Evolutionary conservation across 2,888 invertebrate species (phyloP).

Genomic region (Acronicta aceris): DNA sequence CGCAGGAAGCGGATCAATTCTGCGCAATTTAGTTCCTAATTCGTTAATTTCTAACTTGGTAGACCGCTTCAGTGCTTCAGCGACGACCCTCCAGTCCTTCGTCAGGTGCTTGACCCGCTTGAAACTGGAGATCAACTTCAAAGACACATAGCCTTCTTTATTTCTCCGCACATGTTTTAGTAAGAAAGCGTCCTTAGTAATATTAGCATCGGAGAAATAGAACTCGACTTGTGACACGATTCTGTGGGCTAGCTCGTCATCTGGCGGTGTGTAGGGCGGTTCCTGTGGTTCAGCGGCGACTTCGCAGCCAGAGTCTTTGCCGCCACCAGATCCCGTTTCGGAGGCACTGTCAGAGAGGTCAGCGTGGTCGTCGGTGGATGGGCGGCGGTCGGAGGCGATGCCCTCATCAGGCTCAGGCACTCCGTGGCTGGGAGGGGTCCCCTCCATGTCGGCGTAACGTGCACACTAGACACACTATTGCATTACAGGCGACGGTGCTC

Average conservation of each 20-base stretch:
- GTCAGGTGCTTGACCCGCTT: constrained; percentile 98
- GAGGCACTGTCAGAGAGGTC: constrained; percentile 92
- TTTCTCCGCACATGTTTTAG: constrained; percentile 98
- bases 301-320: constrained; percentile 92
- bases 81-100: constrained; percentile 98
- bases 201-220: constrained; percentile 98
- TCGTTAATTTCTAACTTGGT: constrained; percentile 96
- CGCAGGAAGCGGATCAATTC: constrained; percentile 95
- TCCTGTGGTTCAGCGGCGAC: constrained; percentile 89
- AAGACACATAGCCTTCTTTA: constrained; percentile 98
- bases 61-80: constrained; percentile 94
- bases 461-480: constrained; percentile 71
- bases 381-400: constrained; percentile 84
- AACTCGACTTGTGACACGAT: constrained; percentile 97
- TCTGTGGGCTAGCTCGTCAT: constrained; percentile 93
- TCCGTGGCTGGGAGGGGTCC: constrained; percentile 75
- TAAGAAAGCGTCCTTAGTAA: constrained; percentile 98
- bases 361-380: constrained; percentile 90
- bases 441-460: constrained; percentile 80
- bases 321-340: constrained; percentile 90
- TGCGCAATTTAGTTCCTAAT: constrained; percentile 95
- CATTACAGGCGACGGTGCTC: constrained; percentile 81
- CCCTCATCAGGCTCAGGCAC: constrained; percentile 83
- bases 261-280: constrained; percentile 91
- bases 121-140: constrained; percentile 98